Evolutionary conservation across 2,888 invertebrate species (phyloP), one percentile per base, ranked within the genome.

Genomic region (Ophion ellenae): DNA sequence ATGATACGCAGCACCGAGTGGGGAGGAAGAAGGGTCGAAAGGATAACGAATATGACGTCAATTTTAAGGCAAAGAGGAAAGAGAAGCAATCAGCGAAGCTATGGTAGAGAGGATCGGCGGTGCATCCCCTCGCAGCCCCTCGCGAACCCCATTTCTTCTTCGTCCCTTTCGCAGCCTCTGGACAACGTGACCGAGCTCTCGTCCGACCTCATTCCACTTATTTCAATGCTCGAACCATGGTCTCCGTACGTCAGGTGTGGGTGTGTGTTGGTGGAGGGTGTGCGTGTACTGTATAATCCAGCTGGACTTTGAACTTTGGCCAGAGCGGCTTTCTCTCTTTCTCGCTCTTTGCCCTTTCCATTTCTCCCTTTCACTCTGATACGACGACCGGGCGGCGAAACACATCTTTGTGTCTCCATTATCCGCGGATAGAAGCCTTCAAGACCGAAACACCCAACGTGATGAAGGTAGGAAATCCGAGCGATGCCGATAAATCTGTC

Each of bases 21-120:
- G 86, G 88, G 86, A 88, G 92, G 91, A 92, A 92, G 91, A 92
- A 93, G 93, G 93, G 93, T 93, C 92, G 90, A 91, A 92, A 92
- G 93, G 92, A 93, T 93, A 93, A 93, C 93, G 93, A 93, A 93
- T 93, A 93, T 93, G 92, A 93, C 92, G 92, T 92, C 93, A 92
- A 93, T 93, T 93, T 93, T 93, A 91, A 92, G 92, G 91, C 91
- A 91, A 91, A 88, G 90, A 88, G 91, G 91, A 92, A 83, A 89
- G 90, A 90, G 90, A 91, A 90, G 93, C 92, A 93, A 93, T 93
- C 93, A 93, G 90, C 90, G 91, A 89, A 88, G 81, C 83, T 80
- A 40, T 40, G 90, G 89, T 87, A 87, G 88, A 40, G 40, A 40
- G 89, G 89, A 90, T 90, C 90, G 88, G 87, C 76, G 74, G 87